Conservation (phyloP, 2,888 invertebrate genomes). For the Melipona bicolor region DNA sequence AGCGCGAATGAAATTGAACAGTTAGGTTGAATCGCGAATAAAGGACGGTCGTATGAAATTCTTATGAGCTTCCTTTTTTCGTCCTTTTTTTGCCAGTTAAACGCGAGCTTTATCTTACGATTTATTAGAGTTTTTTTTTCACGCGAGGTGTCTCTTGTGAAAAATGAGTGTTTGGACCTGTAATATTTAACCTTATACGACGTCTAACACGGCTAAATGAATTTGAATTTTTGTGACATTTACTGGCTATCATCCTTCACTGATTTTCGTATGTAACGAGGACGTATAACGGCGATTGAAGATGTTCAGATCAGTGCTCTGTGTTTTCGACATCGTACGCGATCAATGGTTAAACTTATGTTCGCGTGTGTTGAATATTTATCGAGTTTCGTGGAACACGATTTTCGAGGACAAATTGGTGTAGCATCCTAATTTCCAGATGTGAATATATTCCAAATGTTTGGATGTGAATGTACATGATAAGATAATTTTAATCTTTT, state of each 20-base stretch:
- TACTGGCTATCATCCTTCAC: not conserved
- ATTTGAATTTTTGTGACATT: not conserved
- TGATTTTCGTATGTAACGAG: slow-evolving; percentile 10
- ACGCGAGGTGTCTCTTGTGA: no score
- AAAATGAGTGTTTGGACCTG: not conserved
- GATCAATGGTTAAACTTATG: not conserved
- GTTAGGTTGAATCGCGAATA: not conserved
- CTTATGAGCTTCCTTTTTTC: not conserved
- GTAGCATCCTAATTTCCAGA: not conserved
- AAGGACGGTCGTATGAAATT: not conserved
- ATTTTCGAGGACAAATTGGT: no score
- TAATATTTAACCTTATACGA: no score
- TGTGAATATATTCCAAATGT: not conserved
- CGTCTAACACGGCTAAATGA: no score
- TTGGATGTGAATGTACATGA: not conserved
- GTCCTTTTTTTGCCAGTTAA: not conserved
- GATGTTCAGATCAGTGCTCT: not conserved
- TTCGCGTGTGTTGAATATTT: not conserved
- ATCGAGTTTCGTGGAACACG: not conserved
- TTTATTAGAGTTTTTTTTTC: not conserved
- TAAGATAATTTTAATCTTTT: not conserved
- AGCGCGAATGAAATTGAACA: not conserved
- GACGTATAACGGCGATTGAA: slow-evolving; percentile 33
- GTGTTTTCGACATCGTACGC: not conserved
- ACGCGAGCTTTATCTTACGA: not conserved